These are phyloP conservation scores for Eledona agricola DNA, from an alignment of 2,888 invertebrate genomes.

Conservation along the genomic window DNA sequence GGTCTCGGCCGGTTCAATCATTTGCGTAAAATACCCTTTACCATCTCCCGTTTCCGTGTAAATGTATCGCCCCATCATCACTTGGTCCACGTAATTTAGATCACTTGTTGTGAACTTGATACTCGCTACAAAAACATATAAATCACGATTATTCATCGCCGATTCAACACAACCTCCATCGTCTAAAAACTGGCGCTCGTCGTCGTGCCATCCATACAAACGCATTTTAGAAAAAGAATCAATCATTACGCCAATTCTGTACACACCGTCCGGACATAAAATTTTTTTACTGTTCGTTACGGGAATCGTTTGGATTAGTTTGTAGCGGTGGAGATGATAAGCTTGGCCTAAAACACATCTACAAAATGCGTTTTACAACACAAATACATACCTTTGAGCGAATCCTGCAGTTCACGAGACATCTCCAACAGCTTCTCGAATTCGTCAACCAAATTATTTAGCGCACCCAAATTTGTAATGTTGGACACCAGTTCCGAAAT, in stretches of 20 bases:
- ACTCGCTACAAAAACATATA: slow-evolving; percentile 9
- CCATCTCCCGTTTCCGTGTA: slow-evolving; percentile 25
- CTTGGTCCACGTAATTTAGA: slow-evolving; percentile 19
- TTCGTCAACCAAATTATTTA: slow-evolving; percentile 55
- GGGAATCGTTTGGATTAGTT: slow-evolving; percentile 44
- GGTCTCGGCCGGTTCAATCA: neutral
- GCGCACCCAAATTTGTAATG: slow-evolving; percentile 46
- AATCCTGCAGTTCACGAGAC: slow-evolving; percentile 51
- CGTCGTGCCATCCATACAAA: slow-evolving; percentile 19
- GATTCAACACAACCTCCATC: neutral
- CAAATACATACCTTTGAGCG: slow-evolving; percentile 51
- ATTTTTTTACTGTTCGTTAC: slow-evolving; percentile 22
- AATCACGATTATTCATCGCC: neutral
- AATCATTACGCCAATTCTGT: slow-evolving; percentile 11
- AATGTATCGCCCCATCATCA: slow-evolving; percentile 24
- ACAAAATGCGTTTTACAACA: slow-evolving; percentile 8
- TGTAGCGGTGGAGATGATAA: slow-evolving; percentile 49
- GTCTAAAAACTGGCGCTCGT: slow-evolving; percentile 4
- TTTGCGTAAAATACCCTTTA: slow-evolving; percentile 2
- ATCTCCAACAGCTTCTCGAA: slow-evolving; percentile 53
- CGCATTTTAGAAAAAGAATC: slow-evolving; percentile 2
- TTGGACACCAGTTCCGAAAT: slow-evolving; percentile 53
- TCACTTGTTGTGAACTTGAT: slow-evolving; percentile 7
- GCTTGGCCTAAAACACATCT: slow-evolving; percentile 52
- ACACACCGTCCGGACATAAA: slow-evolving; percentile 10